These are phyloP conservation scores for Chunga burmeisteri DNA, from an alignment of 2,113 vertebrate species.

Conservation along the genomic window DNA sequence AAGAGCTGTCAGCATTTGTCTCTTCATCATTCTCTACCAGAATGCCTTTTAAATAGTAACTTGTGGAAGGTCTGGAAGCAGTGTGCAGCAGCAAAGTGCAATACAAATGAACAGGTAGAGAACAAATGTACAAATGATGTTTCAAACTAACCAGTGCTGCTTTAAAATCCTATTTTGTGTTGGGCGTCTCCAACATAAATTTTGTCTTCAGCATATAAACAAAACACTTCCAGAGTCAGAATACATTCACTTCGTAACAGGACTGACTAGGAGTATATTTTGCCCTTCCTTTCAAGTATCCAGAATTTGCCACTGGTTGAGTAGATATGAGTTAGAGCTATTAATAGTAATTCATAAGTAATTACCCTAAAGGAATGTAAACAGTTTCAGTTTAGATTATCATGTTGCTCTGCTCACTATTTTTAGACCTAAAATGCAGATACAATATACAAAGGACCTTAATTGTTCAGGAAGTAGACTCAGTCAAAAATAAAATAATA, in stretches of 20 bases:
- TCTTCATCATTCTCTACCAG: neutral
- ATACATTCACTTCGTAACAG: neutral
- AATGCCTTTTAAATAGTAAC: neutral
- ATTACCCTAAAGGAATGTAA: neutral
- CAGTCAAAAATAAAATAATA: neutral
- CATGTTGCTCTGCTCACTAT: neutral
- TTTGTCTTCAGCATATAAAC: neutral
- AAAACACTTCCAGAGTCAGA: neutral
- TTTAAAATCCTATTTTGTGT: neutral
- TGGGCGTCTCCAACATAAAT: neutral
- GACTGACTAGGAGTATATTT: neutral
- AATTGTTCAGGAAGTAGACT: neutral
- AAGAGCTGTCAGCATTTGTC: neutral
- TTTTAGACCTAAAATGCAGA: neutral
- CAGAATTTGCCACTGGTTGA: neutral
- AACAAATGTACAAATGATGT: fast-evolving
- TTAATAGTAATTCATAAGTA: neutral
- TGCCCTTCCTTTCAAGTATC: neutral
- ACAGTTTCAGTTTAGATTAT: neutral
- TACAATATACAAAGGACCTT: neutral
- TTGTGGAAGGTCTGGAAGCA: neutral
- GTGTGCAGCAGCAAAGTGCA: neutral
- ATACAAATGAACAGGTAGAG: neutral
- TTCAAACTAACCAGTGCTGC: neutral
- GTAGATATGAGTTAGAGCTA: neutral